Conservation (phyloP, 2,888 invertebrate genomes). For the Aphodius granarius region DNA sequence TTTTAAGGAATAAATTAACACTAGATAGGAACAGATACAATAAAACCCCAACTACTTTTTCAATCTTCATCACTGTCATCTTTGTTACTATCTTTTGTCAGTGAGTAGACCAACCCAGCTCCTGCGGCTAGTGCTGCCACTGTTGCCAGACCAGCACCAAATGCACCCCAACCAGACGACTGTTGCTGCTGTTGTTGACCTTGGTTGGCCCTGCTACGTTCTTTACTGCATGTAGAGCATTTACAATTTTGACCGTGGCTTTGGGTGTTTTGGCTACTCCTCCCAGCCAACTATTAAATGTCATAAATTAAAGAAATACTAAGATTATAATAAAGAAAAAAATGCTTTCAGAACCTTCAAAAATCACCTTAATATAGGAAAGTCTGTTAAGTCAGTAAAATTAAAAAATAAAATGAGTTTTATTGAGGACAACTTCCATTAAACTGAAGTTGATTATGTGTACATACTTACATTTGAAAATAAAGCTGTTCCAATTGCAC, state of each 20-base stretch:
- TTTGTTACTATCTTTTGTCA: background rate
- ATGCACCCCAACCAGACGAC: background rate
- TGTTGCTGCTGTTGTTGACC: background rate
- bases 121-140: background rate
- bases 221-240: background rate
- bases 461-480: background rate
- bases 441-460: background rate
- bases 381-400: background rate
- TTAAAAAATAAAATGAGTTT: background rate
- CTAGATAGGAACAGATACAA: too few species aligned
- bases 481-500: background rate
- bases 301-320: background rate
- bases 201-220: background rate
- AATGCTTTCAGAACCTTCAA: background rate
- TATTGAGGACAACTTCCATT: background rate
- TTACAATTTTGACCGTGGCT: background rate
- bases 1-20: too few species aligned
- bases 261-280: background rate
- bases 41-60: too few species aligned
- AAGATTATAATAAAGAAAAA: background rate
- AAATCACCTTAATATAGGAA: background rate
- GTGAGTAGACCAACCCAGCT: background rate
- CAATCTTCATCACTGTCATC: slow-evolving; percentile 5
- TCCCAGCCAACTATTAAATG: background rate
- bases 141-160: background rate